phyloP scores from a whole-genome alignment of 1,140 invertebrate genomes.

The Chrysomallon squamiferum region DNA sequence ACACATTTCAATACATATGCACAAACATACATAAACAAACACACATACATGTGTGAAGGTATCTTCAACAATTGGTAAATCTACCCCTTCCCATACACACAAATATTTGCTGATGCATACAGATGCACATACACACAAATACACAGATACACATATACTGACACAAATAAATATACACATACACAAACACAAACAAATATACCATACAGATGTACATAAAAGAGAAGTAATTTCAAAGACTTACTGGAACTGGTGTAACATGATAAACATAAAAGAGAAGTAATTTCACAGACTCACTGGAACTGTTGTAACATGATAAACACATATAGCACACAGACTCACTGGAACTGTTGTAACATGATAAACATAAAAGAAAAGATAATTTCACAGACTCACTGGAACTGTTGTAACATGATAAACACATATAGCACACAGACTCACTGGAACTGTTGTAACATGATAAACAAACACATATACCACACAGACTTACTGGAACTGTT shows the following conservation, averaged over 20 bases:
- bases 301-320: neutral
- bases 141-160: too few species aligned
- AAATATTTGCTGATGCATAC: too few species aligned
- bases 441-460: neutral
- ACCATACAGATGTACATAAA: too few species aligned
- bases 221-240: too few species aligned
- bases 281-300: slow-evolving; percentile 4
- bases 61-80: too few species aligned
- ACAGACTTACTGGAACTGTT: slow-evolving; percentile 8
- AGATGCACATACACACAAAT: too few species aligned
- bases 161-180: too few species aligned
- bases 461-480: neutral
- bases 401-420: neutral
- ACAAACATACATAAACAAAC: too few species aligned
- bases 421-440: neutral
- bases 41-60: too few species aligned
- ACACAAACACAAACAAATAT: too few species aligned
- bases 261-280: neutral
- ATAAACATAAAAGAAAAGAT: neutral
- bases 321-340: neutral
- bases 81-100: too few species aligned
- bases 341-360: neutral
- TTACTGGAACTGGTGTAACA: neutral
- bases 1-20: too few species aligned
- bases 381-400: neutral